Base-by-base conservation (phyloP, 2,888 invertebrate genomes). In the Pharmacophagus antenor region DNA sequence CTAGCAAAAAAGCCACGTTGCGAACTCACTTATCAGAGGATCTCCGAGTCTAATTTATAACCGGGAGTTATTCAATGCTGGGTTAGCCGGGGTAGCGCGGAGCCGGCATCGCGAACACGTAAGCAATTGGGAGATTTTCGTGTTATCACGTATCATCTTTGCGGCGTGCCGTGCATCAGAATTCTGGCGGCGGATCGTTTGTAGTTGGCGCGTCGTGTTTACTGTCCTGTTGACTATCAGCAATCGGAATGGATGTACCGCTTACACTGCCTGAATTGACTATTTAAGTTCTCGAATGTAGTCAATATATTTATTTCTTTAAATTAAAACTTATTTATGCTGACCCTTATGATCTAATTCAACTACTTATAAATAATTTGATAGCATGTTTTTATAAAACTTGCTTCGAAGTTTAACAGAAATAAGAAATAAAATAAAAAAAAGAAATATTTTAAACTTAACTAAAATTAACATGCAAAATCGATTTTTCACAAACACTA, bases 81-180 rank as follows among this genome's bases (percentile, higher is more conserved):
- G 77, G 82, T 79, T 81, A 78, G 80, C 77, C 73, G 75, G 68
- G 74, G 72, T 74, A 74, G n/a, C 75, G 69, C 65, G 63, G 70
- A 72, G 66, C 73, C 73, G 67, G 67, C 69, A 77, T 79, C 82
- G 78, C 81, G 77, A 80, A 87, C 88, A 88, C 88, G 88, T 88
- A 90, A 88, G 88, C 89, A 88, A 88, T 89, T 86, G 89, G 86
- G 86, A 86, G 88, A 86, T 89, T 88, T 87, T 85, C 89, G 80
- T 88, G 89, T 90, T 89, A 89, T 90, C 90, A 89, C 90, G 89
- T 89, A 88, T 89, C 89, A 90, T 90, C 88, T 88, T 79, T 70
- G 77, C 76, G 68, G 79, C 88, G 89, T 85, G 89, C 68, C 80
- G 70, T 78, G 88, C 85, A 88, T 88, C 57, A 62, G 63, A 70